A percentile compares a stretch with the other conserved stretches of the same genome.
These are phyloP conservation scores for Blastomussa wellsi DNA, from an alignment of 92 coral and sea anemone genomes.

Conservation along the genomic window DNA sequence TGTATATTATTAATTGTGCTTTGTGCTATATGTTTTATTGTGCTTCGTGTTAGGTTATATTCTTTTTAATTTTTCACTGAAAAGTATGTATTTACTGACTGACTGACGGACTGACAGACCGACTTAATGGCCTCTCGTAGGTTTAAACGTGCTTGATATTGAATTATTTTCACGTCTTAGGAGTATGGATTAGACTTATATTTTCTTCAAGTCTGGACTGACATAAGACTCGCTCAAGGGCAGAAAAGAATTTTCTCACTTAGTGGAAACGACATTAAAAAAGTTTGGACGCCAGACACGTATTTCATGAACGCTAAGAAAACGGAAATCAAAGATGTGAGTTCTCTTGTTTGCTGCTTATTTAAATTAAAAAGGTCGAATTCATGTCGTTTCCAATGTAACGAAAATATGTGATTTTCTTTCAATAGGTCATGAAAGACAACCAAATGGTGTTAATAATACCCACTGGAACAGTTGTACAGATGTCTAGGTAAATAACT, in stretches of 20 bases:
- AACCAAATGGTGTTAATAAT: slow-evolving; percentile 29
- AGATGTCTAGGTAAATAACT: slow-evolving; percentile 28
- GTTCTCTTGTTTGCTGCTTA: background rate
- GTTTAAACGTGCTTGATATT: background rate
- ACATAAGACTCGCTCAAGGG: slow-evolving; percentile 51
- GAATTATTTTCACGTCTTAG: slow-evolving; percentile 1
- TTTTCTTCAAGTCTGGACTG: slow-evolving; percentile 52
- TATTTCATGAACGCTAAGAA: slow-evolving; percentile 56
- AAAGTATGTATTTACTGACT: too few species aligned
- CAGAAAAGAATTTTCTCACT: slow-evolving; percentile 39
- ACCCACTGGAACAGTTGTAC: slow-evolving; percentile 3
- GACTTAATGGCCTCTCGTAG: background rate
- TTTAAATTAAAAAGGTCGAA: too few species aligned
- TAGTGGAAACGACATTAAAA: slow-evolving; percentile 46
- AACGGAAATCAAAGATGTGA: slow-evolving; percentile 52
- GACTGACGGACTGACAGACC: background rate
- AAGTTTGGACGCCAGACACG: slow-evolving; percentile 62
- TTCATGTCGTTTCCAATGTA: too few species aligned
- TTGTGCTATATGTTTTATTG: too few species aligned
- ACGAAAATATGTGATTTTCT: background rate
- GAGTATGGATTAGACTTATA: slow-evolving; percentile 46
- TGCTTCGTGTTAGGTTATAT: too few species aligned
- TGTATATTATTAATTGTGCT: too few species aligned
- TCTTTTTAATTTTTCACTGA: too few species aligned
- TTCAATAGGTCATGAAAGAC: slow-evolving; percentile 38